Evolutionary conservation across 1,140 invertebrate genomes (phyloP), one percentile per base, ranked within the genome.

Genomic region (Formica selysi): DNA sequence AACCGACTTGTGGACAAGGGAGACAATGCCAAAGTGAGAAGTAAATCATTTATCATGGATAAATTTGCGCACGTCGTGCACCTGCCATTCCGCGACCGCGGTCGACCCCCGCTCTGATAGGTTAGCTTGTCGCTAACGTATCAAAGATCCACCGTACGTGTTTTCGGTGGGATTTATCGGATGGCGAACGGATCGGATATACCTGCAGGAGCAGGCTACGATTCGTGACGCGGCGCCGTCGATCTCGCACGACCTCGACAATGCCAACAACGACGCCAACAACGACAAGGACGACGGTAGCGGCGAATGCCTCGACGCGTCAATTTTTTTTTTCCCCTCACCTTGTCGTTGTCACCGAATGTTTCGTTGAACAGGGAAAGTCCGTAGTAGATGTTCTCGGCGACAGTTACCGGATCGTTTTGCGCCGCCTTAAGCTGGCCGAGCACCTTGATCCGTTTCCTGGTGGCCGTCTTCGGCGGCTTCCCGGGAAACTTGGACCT

Each of bases 401-500:
- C 95, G 89, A 94, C 94, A 94, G 94, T 95, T 93, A 94, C 94
- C 92, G 94, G 94, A 93, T 95, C 95, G 90, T 91, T 94, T 93
- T 95, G 94, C 90, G 93, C 90, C 90, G 95, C 94, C 91, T 96
- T 95, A 88, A 95, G 95, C 89, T 96, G 94, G 91, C 96, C 95
- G 93, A 97, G 96, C 94, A 97, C 97, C 96, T 97, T 97, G 93
- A 97, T 96, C 95, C 97, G 96, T 94, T 97, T 97, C 96, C 97
- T 97, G 95, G 97, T 97, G 93, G 97, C 97, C 95, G 97, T 97
- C 96, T 98, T 98, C 89, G 97, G 96, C 94, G 97, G 97, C 96
- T 97, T 98, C 90, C 97, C 97, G 93, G 97, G 97, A 96, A 98
- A 98, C 96, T 97, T 97, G 94, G 97, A 96, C 93, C 96, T 96